Percentiles rank a stretch among this genome's conserved stretches.
Evolutionary conservation across 2,113 vertebrate genomes (phyloP).

Genomic region (Penelope pileata): DNA sequence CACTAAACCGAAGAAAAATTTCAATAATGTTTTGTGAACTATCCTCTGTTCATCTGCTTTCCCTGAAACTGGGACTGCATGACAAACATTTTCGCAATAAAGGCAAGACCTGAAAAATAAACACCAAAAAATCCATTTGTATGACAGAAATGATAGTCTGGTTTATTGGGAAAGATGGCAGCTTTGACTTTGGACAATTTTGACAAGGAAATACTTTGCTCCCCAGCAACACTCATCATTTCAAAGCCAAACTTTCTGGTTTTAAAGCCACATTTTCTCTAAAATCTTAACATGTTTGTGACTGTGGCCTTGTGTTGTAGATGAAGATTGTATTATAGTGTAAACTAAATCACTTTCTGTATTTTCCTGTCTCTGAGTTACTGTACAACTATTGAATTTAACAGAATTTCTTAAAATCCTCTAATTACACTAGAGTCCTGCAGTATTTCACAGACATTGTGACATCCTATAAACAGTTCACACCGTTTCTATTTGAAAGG

Average conservation of each 20-base stretch:
- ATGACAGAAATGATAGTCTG: neutral
- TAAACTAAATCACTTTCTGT: neutral
- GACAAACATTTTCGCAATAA: slow-evolving; percentile 80
- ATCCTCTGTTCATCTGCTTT: slow-evolving; percentile 74
- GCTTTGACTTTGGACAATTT: neutral
- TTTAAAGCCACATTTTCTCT: neutral
- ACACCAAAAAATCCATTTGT: neutral
- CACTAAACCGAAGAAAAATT: slow-evolving; percentile 85
- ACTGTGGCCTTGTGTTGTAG: neutral
- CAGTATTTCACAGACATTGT: neutral
- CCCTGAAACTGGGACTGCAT: slow-evolving; percentile 77
- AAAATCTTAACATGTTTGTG: neutral
- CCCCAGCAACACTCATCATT: neutral
- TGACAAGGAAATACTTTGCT: neutral
- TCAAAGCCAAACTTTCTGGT: neutral
- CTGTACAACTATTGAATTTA: neutral
- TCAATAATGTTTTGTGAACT: slow-evolving; percentile 83
- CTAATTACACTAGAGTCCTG: neutral
- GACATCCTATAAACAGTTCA: neutral
- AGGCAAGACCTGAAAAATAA: slow-evolving; percentile 79
- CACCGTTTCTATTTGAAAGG: neutral
- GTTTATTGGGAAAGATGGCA: neutral
- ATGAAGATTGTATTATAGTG: neutral
- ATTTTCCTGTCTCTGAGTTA: neutral
- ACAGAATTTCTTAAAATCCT: neutral